phyloP scores from a whole-genome alignment of 1,140 invertebrate genomes.

The Heliconius hermathena region DNA sequence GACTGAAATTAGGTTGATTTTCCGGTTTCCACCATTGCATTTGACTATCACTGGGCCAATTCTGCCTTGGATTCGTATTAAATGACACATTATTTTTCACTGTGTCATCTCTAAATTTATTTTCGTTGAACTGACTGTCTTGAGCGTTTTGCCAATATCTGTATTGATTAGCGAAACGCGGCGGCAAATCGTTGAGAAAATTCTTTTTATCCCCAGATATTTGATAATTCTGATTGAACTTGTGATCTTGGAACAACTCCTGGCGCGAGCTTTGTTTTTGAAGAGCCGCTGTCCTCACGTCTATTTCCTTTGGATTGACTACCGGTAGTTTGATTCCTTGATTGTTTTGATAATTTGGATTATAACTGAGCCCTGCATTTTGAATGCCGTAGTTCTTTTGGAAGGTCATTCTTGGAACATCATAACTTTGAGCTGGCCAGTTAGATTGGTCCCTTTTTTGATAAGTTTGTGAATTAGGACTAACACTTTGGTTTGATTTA shows the following conservation, averaged over 20 bases:
- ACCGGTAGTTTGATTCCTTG: conserved; percentile 72
- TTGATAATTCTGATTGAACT: conserved; percentile 64
- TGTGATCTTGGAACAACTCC: conserved; percentile 66
- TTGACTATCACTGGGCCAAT: conserved; percentile 50
- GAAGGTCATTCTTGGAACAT: conserved; percentile 53
- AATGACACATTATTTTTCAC: conserved; percentile 44
- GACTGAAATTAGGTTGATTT: conserved; percentile 50
- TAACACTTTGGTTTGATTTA: conserved; percentile 49
- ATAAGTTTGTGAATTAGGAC: conserved; percentile 53
- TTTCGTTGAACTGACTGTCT: conserved; percentile 62
- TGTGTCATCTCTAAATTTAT: conserved; percentile 68
- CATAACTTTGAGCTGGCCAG: conserved; percentile 48
- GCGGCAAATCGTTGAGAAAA: conserved; percentile 72
- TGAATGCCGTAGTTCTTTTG: conserved; percentile 70
- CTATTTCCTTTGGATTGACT: conserved; percentile 80
- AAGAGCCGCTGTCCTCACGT: conserved; percentile 72
- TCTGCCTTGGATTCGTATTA: conserved; percentile 33
- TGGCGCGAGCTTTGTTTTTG: conserved; percentile 73
- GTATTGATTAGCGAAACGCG: conserved; percentile 75
- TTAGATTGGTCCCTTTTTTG: conserved; percentile 53
- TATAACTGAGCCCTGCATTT: conserved; percentile 57
- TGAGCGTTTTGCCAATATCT: conserved; percentile 69
- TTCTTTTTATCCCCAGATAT: conserved; percentile 71
- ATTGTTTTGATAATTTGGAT: conserved; percentile 46
- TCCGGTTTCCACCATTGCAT: conserved; percentile 67